phyloP scores from a whole-genome alignment of 2,113 vertebrate species.

The Canis aureus region DNA sequence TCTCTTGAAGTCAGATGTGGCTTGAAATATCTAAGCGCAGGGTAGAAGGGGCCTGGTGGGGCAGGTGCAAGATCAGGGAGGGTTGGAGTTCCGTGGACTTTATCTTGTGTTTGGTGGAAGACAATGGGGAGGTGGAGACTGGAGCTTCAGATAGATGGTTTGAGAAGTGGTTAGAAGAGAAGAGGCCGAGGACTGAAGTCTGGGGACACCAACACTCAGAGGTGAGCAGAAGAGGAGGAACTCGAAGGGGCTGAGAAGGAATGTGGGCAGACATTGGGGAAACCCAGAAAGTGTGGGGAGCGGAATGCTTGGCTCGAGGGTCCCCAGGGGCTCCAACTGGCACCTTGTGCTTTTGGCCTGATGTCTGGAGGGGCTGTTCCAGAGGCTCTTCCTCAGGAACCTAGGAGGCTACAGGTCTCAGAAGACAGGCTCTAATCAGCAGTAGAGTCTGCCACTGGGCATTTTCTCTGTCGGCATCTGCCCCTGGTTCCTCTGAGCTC shows the following conservation, averaged over 20 bases:
- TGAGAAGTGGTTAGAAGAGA: not conserved
- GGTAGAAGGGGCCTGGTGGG: not conserved
- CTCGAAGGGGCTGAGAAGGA: not conserved
- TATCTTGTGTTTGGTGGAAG: not conserved
- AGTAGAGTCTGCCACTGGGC: fast-evolving
- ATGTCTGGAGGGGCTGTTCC: not conserved
- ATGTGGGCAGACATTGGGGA: too few species aligned
- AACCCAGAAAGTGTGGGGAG: not conserved
- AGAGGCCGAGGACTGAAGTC: not conserved
- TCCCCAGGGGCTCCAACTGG: not conserved
- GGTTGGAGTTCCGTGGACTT: not conserved
- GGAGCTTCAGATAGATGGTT: not conserved
- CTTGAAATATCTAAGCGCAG: not conserved
- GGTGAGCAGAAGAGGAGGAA: not conserved
- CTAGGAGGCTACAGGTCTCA: not conserved
- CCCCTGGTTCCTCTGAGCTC: not conserved
- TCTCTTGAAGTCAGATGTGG: not conserved
- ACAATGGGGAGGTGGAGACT: not conserved
- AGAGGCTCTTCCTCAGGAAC: not conserved
- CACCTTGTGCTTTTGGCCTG: not conserved
- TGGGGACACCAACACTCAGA: not conserved
- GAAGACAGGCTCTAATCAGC: not conserved
- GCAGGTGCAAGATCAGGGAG: not conserved
- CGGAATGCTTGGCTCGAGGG: not conserved
- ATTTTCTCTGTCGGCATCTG: not conserved